Conservation (phyloP, 2,888 invertebrate species). For the Fragum fragum region DNA sequence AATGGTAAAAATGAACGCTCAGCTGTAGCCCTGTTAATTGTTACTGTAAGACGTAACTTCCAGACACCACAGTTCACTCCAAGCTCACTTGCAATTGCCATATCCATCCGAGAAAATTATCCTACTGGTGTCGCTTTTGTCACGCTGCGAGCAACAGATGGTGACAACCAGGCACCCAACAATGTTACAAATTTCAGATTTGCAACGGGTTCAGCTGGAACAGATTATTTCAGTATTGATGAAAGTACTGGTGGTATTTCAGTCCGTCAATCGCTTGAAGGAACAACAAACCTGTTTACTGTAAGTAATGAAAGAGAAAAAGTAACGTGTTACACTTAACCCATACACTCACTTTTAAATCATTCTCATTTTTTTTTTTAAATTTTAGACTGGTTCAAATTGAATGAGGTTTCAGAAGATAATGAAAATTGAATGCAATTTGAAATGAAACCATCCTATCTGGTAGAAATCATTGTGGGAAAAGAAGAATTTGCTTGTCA, state of each 20-base stretch:
- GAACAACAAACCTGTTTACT: not conserved
- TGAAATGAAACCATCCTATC: no score
- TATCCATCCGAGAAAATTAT: slow-evolving; percentile 70
- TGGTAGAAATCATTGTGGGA: no score
- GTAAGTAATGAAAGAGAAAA: no score
- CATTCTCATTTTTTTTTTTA: no score
- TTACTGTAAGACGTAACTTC: slow-evolving; percentile 76
- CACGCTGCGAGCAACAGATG: slow-evolving; percentile 70
- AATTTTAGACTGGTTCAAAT: no score
- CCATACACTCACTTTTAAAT: no score
- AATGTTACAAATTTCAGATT: slow-evolving; percentile 68
- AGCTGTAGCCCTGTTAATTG: slow-evolving; percentile 68
- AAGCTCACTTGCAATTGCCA: not conserved
- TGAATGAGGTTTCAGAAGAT: no score
- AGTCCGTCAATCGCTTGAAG: slow-evolving; percentile 69
- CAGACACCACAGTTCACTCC: slow-evolving; percentile 61
- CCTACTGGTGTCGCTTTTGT: slow-evolving; percentile 36
- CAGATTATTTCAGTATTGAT: slow-evolving; percentile 71
- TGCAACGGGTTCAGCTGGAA: slow-evolving; percentile 20
- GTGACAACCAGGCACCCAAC: slow-evolving; percentile 73
- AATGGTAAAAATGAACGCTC: slow-evolving; percentile 72
- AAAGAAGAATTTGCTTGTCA: slow-evolving; percentile 4
- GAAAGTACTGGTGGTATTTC: slow-evolving; percentile 70
- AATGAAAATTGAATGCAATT: no score
- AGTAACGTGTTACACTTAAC: no score